Base-by-base conservation (phyloP, 2,888 invertebrate species). In the Atrina japonica region DNA sequence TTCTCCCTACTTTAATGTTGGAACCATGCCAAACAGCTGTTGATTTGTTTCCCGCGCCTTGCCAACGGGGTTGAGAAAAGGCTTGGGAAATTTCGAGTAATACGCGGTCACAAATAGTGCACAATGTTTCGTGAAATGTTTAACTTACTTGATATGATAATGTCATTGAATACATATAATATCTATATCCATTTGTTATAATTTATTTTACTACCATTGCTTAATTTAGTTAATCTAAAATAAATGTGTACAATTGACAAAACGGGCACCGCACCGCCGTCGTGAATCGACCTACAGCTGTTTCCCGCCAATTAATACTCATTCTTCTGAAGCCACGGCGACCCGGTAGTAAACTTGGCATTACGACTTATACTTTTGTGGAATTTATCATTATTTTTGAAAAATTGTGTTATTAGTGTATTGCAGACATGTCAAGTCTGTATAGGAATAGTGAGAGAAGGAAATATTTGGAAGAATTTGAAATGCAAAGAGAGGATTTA, bases 301-400 rank as follows among this genome's bases (percentile, higher is more conserved):
- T 87, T 88, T 88, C 88, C 88, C 88, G 88, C 88, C 88, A 88
- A 88, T 88, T 87, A 86, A 83, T 87, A 87, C 87, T 86, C 88
- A 85, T 86, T 88, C 84, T 86, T 74, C 77, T 78, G 75, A 78
- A 80, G 82, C 83, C 78, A 82, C 82, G 80, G 80, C 82, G 79
- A 80, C 81, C 74, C 80, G 75, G 81, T 80, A 78, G 84, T 84
- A 78, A 76, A 71, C 61, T 41, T 47, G 45, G 25, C 27, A 49
- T 52, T 72, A 71, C 74, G 70, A 76, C 69, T 73, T 66, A 75
- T 72, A 27, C 25, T 61, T 68, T 61, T 50, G 18, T 43, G 18
- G 61, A 23, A 30, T 61, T 30, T 30, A 29, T 30, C 23, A 58
- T 53, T 27, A 59, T 49, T 66, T 75, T 55, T 25, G n/a, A 58